Conservation (phyloP, 2,797 vertebrate genomes). For the Luscinia luscinia region DNA sequence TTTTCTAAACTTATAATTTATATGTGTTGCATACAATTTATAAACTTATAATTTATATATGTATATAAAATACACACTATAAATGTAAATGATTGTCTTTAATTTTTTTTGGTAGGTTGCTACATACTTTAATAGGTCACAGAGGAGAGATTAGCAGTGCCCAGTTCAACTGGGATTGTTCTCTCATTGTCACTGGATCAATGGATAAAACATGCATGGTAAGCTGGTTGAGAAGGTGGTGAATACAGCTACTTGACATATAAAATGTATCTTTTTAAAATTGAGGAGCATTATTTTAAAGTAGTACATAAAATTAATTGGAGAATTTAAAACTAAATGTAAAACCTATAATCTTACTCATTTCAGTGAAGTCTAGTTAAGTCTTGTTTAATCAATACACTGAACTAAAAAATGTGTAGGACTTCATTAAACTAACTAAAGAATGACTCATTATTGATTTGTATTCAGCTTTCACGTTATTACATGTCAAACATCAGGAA, state of each 20-base stretch:
- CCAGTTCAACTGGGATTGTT: conserved; percentile 93
- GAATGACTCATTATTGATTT: not conserved
- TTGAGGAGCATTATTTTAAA: not conserved
- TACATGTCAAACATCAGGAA: not conserved
- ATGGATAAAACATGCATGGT: conserved; percentile 96
- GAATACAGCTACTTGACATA: not conserved
- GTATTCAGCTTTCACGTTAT: not conserved
- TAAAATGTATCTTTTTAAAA: not conserved
- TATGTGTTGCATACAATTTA: too few species aligned
- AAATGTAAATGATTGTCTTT: not conserved
- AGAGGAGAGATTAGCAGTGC: conserved; percentile 90
- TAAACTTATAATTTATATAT: not conserved
- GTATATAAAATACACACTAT: not conserved
- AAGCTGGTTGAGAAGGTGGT: conserved; percentile 9
- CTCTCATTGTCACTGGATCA: conserved; percentile 88
- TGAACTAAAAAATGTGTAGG: not conserved
- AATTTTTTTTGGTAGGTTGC: conserved; percentile 72
- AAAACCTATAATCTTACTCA: not conserved
- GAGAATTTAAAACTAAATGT: not conserved
- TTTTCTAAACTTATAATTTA: not conserved
- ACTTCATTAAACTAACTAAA: not conserved
- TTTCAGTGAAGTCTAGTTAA: not conserved
- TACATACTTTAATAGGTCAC: conserved; percentile 87
- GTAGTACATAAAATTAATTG: not conserved
- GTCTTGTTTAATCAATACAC: not conserved